phyloP scores from a whole-genome alignment of 92 coral and sea anemone genomes.

The Hydrozoanthus gracilis region DNA sequence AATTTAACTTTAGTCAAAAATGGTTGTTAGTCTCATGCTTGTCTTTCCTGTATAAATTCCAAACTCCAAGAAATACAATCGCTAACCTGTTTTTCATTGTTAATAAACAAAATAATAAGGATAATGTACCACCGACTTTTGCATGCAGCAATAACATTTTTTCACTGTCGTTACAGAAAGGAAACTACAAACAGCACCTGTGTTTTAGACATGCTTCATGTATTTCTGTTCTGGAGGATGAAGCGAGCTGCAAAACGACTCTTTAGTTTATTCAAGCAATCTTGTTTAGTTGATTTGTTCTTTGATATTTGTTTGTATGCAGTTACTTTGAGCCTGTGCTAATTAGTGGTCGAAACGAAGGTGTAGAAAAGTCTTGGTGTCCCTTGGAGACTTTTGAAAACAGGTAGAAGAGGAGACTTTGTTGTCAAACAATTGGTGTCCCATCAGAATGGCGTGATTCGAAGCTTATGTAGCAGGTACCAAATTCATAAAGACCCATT shows the following conservation, averaged over 20 bases:
- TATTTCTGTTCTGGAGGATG: neutral
- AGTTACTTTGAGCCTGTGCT: no score
- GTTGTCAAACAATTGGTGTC: neutral
- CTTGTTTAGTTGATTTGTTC: neutral
- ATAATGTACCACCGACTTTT: conserved; percentile 22
- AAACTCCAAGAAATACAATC: neutral
- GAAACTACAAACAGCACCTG: conserved; percentile 26
- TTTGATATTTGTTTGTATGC: neutral
- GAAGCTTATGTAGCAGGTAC: neutral
- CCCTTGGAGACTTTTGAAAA: neutral
- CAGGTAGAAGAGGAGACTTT: neutral
- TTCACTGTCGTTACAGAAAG: neutral
- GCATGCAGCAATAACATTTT: conserved; percentile 42
- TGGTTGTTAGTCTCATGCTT: conserved; percentile 2
- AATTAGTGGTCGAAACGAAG: no score
- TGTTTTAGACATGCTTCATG: conserved; percentile 8
- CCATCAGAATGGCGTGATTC: neutral
- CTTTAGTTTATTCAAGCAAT: neutral
- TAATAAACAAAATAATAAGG: neutral
- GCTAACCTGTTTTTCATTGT: conserved; percentile 25
- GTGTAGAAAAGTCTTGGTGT: neutral
- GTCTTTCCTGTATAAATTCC: neutral
- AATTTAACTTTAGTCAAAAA: no score
- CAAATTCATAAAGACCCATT: neutral
- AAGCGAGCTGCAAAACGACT: neutral